Percentiles rank a stretch among this genome's conserved stretches.
Conservation (phyloP, 2,888 invertebrate species). For the Gryllus longicercus region DNA sequence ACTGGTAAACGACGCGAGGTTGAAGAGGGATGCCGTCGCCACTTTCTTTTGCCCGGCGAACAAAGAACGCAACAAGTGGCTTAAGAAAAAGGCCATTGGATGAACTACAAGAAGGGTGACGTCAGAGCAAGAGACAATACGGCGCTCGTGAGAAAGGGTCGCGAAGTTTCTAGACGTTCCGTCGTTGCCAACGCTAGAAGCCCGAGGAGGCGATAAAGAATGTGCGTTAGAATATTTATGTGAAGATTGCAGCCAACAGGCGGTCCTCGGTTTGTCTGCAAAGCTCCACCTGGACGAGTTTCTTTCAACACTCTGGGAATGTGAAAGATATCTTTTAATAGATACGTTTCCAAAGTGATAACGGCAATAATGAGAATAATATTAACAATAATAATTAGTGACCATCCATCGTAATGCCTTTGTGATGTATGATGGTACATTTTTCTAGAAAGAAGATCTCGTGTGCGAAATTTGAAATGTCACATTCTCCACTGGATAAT, state of each 20-base stretch:
- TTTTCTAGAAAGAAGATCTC: too few species aligned
- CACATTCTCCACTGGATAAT: too few species aligned
- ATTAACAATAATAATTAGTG: too few species aligned
- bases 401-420: too few species aligned
- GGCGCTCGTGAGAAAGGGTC: neutral
- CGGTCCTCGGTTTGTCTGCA: neutral
- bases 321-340: too few species aligned
- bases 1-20: too few species aligned
- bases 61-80: conserved; percentile 6
- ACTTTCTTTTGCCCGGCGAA: neutral
- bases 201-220: neutral
- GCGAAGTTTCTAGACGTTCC: neutral
- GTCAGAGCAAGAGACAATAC: neutral
- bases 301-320: too few species aligned
- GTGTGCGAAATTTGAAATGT: too few species aligned
- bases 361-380: too few species aligned
- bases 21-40: neutral
- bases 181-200: neutral
- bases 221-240: conserved; percentile 5
- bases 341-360: too few species aligned
- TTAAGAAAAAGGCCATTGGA: neutral
- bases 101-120: neutral
- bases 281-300: neutral
- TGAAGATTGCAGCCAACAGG: neutral
- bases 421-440: too few species aligned